Percentiles rank a stretch among this genome's conserved stretches.
Conservation (phyloP, 2,888 invertebrate genomes). For the Drosophila robusta region DNA sequence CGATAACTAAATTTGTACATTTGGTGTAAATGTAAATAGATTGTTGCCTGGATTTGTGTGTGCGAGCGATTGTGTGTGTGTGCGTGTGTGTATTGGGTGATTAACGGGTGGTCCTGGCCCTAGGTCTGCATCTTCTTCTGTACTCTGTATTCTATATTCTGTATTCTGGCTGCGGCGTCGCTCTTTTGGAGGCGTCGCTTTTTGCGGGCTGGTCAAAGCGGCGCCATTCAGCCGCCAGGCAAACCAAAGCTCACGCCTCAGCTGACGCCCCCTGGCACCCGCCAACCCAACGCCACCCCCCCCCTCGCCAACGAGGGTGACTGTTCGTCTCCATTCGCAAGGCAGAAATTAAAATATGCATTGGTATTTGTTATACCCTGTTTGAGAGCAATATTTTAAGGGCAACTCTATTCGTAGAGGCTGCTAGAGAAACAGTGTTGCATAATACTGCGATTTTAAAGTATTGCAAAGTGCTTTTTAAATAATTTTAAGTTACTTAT, state of each 20-base stretch:
- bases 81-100: constrained; percentile 61
- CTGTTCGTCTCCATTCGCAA: constrained; percentile 12
- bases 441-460: too few relatives aligned
- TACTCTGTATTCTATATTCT: constrained; percentile 21
- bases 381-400: background rate
- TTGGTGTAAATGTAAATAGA: constrained; percentile 83
- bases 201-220: constrained; percentile 68
- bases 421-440: background rate
- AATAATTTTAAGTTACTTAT: too few relatives aligned
- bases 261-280: constrained; percentile 3
- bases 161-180: constrained; percentile 56
- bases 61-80: constrained; percentile 63
- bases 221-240: constrained; percentile 70
- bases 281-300: background rate
- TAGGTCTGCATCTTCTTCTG: constrained; percentile 37
- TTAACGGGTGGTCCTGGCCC: constrained; percentile 64
- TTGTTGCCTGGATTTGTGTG: constrained; percentile 71
- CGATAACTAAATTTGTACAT: constrained; percentile 80
- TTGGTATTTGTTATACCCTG: constrained; percentile 37
- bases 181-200: constrained; percentile 27
- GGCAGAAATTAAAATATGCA: constrained; percentile 66
- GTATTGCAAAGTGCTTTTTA: too few relatives aligned
- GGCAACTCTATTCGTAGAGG: background rate
- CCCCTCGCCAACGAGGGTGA: background rate
- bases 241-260: constrained; percentile 42